phyloP scores from a whole-genome alignment of 2,888 invertebrate genomes.

The Itoplectis maculator region DNA sequence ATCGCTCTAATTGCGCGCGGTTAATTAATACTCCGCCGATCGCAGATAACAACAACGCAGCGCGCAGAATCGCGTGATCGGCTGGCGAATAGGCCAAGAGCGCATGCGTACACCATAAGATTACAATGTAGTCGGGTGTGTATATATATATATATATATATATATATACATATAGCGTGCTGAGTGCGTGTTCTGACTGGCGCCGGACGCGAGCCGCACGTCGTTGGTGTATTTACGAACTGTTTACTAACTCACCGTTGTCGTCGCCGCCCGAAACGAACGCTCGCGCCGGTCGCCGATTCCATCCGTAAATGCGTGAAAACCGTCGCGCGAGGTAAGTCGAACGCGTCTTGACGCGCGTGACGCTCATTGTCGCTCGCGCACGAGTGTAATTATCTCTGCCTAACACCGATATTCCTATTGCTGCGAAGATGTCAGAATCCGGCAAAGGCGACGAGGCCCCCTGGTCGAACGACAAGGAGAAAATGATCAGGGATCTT shows the following conservation, averaged over 20 bases:
- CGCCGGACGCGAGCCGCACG: not conserved
- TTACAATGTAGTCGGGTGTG: not conserved
- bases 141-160: not conserved
- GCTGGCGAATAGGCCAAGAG: not conserved
- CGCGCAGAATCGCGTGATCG: not conserved
- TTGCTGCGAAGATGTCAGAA: slow-evolving; percentile 59
- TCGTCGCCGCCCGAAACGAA: too few relatives aligned
- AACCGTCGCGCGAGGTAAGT: not conserved
- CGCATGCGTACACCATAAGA: not conserved
- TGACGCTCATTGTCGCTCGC: not conserved
- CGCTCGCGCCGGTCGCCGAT: too few relatives aligned
- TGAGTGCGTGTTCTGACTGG: not conserved
- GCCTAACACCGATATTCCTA: too few relatives aligned
- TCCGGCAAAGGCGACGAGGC: slow-evolving; percentile 31
- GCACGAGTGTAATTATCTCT: too few relatives aligned
- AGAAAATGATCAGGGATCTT: slow-evolving; percentile 67
- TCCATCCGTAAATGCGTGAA: slow-evolving; percentile 31
- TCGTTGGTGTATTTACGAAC: not conserved
- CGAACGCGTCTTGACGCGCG: not conserved
- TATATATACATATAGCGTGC: too few relatives aligned
- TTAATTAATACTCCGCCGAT: not conserved
- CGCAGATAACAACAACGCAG: not conserved
- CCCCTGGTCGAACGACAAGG: not conserved
- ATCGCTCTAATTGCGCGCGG: not conserved
- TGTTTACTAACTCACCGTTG: not conserved